Base-by-base conservation (phyloP, 2,888 invertebrate species). In the Liodrosophila aerea region DNA sequence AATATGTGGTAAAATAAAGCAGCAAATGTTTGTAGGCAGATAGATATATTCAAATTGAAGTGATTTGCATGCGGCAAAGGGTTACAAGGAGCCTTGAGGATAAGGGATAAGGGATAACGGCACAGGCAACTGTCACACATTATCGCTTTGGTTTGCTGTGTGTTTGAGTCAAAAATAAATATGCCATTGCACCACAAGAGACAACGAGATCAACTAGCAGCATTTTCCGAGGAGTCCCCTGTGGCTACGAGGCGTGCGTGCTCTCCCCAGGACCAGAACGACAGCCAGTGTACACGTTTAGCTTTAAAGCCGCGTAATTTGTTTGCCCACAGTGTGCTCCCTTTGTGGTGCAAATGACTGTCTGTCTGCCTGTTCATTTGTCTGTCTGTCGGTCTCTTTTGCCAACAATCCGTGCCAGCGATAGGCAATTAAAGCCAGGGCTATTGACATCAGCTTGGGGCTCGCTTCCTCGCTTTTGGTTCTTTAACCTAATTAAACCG, bases 401-500 rank as follows among this genome's bases (percentile, higher is more conserved):
- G 49, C 44, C 53, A 63, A 58, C 76, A 67, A 52, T 58, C 52
- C 54, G 45, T 37, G 64, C 52, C 70, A 58, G 57, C 67, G 46
- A 76, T 67, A 64, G 81, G 60, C 71, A 73, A 67, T 67, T 71
- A 64, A 67, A 75, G 81, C 62, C 64, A 43, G 61, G 61, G 60
- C 56, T 63, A 63, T 76, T 76, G 75, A 76, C 76, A 73, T 66
- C 51, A 66, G 15, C 31, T 0, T 8, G 4, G n/a, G 18, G 15
- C n/a, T 8, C 4, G 5, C 39, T 18, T 0, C 36, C 8, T 11
- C 45, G 13, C 43, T 29, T 22, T 36, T 18, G 51, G 16, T 66
- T 76, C 71, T 74, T 75, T 82, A 82, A 83, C 82, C 85, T 77
- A 86, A 86, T 86, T 87, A 86, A 82, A 73, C 62, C 68, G 62